phyloP scores from a whole-genome alignment of 1,140 invertebrate genomes.

The Hyles vespertilio region DNA sequence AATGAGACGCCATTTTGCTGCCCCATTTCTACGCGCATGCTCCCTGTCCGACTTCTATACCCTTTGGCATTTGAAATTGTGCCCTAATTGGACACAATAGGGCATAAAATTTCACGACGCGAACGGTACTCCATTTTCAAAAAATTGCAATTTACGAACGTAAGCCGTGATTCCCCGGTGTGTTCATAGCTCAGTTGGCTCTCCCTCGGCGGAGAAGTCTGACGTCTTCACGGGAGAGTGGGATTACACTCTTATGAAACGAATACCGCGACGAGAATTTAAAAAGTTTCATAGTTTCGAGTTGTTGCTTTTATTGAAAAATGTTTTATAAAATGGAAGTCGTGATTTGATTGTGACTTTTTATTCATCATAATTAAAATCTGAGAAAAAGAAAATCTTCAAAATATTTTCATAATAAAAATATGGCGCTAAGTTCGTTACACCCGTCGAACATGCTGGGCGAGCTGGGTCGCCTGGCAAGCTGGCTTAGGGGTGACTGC shows the following conservation, averaged over 20 bases:
- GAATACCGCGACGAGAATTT: background rate
- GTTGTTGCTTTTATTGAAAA: too few relatives aligned
- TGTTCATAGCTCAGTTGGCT: slow-evolving; percentile 3
- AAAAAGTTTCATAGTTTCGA: background rate
- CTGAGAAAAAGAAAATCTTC: too few relatives aligned
- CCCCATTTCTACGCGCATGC: slow-evolving; percentile 46
- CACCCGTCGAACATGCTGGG: slow-evolving; percentile 60
- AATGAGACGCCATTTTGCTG: background rate
- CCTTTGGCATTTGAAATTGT: slow-evolving; percentile 35
- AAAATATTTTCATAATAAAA: background rate
- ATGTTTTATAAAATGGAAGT: too few relatives aligned
- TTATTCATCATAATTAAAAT: too few relatives aligned
- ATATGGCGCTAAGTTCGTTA: slow-evolving; percentile 61
- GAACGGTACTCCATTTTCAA: background rate
- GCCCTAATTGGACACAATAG: slow-evolving; percentile 29
- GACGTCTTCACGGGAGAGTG: background rate
- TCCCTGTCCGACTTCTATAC: slow-evolving; percentile 20
- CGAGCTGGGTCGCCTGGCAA: slow-evolving; percentile 60
- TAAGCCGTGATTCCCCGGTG: background rate
- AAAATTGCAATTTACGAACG: slow-evolving; percentile 2
- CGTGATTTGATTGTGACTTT: too few relatives aligned
- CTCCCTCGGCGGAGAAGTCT: slow-evolving; percentile 11
- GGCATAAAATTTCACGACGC: slow-evolving; percentile 18
- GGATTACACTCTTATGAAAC: background rate
- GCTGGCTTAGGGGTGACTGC: slow-evolving; percentile 65